phyloP scores from a whole-genome alignment of 2,113 vertebrate species.

The Picathartes gymnocephalus region DNA sequence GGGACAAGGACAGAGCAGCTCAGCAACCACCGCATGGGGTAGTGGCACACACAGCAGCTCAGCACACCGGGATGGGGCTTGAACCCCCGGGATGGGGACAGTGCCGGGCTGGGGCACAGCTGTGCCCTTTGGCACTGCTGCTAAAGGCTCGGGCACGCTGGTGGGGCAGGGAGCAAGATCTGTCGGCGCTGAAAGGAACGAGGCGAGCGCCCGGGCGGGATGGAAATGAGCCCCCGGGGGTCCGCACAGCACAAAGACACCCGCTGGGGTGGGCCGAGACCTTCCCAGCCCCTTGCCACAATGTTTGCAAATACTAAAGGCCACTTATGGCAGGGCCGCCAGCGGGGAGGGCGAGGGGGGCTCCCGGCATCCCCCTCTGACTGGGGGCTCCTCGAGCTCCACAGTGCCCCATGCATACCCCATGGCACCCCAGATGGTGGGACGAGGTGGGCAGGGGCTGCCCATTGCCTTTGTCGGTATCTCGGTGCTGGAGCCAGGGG shows the following conservation, averaged over 20 bases:
- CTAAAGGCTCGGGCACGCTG: not conserved
- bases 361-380: not conserved
- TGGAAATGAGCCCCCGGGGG: conserved; percentile 61
- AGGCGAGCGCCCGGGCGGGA: not conserved
- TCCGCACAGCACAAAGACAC: conserved; percentile 25
- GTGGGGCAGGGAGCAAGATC: not conserved
- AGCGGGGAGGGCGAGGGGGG: not conserved
- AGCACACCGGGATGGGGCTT: accelerated
- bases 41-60: accelerated
- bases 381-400: not conserved
- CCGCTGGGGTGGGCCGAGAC: conserved; percentile 53
- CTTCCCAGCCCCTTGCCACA: conserved; percentile 48
- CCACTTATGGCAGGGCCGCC: not conserved
- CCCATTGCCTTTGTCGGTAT: not conserved
- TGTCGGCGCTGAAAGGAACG: not conserved
- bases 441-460: not conserved
- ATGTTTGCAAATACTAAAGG: conserved; percentile 67
- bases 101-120: not conserved
- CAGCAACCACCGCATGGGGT: accelerated
- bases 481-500: conserved; percentile 5
- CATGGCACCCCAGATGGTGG: not conserved
- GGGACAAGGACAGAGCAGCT: not conserved
- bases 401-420: not conserved
- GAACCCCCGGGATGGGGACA: not conserved
- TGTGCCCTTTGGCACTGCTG: not conserved